Evolutionary conservation across 2,888 invertebrate species (phyloP), one percentile per base, ranked within the genome.

Genomic region (Alcis repandata): DNA sequence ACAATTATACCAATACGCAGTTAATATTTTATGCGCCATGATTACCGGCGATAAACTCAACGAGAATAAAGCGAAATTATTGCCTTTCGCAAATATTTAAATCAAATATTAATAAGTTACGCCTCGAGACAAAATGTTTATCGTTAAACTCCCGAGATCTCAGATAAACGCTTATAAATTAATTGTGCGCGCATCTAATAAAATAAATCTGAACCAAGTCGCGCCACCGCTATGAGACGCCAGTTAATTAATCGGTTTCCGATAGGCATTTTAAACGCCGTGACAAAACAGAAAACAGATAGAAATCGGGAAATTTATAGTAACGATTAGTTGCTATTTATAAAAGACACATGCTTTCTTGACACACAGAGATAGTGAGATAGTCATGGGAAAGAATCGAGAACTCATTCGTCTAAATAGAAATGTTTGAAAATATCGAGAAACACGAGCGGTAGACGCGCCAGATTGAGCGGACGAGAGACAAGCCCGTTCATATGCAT

Each of bases 401-500:
- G 48, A 32, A 49, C 54, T 54, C 46, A 73, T 68, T 70, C 58
- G 77, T 74, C 66, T 59, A 71, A 70, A 82, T 79, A 78, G 75
- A 76, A 75, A 79, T 72, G 72, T 77, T 79, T 76, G 65, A 71
- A 66, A 57, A 69, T 73, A 74, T 73, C 71, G 75, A 75, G 77
- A 80, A 80, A 79, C 71, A 74, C 76, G 75, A 76, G 79, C 80
- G 79, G 79, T 78, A 79, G 78, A 75, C 75, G 69, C 69, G 75
- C 76, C 75, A 75, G 80, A 73, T 80, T 75, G 74, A 72, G 78
- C 66, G 68, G 59, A 71, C 73, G 72, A 73, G 64, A 71, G 77
- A 75, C 83, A 76, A 73, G 79, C 78, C 82, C 73, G 84, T 79
- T 79, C 76, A 82, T 85, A 85, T 85, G 77, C 86, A 85, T 84